Base-by-base conservation (phyloP, 2,797 vertebrate species). In the Momotus momota region DNA sequence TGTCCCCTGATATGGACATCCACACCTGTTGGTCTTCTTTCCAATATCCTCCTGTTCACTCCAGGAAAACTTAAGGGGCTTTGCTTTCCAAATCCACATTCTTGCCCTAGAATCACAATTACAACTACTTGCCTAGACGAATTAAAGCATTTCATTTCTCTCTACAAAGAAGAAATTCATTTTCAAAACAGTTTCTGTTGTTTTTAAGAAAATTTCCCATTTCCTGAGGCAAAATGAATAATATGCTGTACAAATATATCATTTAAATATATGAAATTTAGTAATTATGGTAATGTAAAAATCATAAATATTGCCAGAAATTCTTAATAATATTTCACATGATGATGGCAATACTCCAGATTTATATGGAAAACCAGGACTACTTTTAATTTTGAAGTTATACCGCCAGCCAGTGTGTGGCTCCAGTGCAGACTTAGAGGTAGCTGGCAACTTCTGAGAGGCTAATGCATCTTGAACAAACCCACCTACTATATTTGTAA, bases 191-290 rank as follows among this genome's bases (percentile, higher is more conserved):
- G 13, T 51, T 90, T 81, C 49, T 78, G 9, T 49, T 80, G 48
- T 71, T 93, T 94, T 54, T 61, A 80, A 49, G 45, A 27, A 82
- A 72, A 17, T 61, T 46, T 89, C 65, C 49, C 18, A 43, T 81
- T 93, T 93, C 48, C 71, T 78, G 29, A 89, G 38, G 54, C 18
- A 89, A 87, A 86, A 85, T 58, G 10, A 88, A 55, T 54, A 75
- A 55, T 62, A 58, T 46, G 14, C 21, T 83, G 33, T 65, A 61
- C 74, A 93, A 92, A 91, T 54, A 86, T 46, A 41, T 29, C 70
- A 73, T 77, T 91, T 64, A 66, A 89, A 81, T 80, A 77, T 26
- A 73, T 18, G 14, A 83, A 89, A 74, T n/a, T 3, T 26, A 71
- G 25, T 57, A 74, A 90, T 74, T 80, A 93, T 61, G 14, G 14